These are phyloP conservation scores for Noctilio leporinus DNA, from an alignment of 2,113 vertebrate genomes.

Conservation along the genomic window DNA sequence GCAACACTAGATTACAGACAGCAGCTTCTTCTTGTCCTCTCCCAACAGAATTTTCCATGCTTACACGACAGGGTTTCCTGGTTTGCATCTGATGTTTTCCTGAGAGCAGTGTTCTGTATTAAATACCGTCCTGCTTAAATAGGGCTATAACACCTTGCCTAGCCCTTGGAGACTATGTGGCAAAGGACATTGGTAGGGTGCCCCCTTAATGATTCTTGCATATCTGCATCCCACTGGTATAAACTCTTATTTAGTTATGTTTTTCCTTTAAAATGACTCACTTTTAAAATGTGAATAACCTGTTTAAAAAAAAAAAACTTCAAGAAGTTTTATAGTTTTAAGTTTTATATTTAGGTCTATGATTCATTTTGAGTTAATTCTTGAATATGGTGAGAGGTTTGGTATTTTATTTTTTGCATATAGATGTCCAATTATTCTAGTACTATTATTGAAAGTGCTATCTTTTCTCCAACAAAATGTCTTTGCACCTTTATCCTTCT, in stretches of 20 bases:
- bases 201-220: background rate
- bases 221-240: background rate
- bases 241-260: background rate
- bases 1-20: background rate
- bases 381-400: background rate
- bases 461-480: background rate
- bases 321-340: background rate
- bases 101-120: background rate
- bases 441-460: background rate
- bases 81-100: background rate
- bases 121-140: background rate
- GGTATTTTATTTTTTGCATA: background rate
- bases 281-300: background rate
- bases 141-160: too few species aligned
- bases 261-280: background rate
- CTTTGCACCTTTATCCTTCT: background rate
- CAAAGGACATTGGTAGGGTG: background rate
- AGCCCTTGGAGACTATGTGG: background rate
- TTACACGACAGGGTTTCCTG: background rate
- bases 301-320: background rate
- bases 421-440: background rate
- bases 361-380: background rate
- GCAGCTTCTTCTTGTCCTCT: background rate
- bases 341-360: background rate
- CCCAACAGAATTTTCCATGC: constrained; percentile 6